A percentile compares a stretch with the other conserved stretches of the same genome.
Conservation (phyloP, 2,797 vertebrate species). For the Clarias pachynema region DNA sequence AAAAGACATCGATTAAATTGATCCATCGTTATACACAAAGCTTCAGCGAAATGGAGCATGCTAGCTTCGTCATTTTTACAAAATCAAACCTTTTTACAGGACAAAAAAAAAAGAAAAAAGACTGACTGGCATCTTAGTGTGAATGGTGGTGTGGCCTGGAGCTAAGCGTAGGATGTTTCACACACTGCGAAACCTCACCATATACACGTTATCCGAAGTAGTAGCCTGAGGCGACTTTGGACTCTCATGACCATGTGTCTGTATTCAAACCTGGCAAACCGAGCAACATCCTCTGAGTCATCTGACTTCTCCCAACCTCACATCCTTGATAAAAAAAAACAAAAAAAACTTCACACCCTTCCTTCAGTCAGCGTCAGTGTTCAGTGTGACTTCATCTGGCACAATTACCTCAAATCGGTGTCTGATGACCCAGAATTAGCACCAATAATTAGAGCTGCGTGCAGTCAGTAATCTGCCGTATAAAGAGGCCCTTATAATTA, state of each 20-base stretch:
- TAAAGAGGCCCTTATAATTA: conserved; percentile 60
- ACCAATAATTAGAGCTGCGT: conserved; percentile 59
- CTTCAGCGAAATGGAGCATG: neutral
- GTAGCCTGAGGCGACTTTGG: conserved; percentile 19
- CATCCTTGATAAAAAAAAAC: conserved; percentile 1
- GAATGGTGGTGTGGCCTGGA: neutral
- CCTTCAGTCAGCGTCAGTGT: conserved; percentile 19
- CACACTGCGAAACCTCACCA: neutral
- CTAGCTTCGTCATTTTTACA: neutral
- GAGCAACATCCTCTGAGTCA: conserved; percentile 37
- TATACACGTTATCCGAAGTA: neutral
- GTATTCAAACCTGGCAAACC: conserved; percentile 11
- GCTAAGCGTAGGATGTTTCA: conserved; percentile 7
- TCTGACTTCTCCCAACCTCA: conserved; percentile 35
- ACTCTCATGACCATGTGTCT: conserved; percentile 10
- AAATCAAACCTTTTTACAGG: neutral
- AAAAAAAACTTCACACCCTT: conserved; percentile 19
- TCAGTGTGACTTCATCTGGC: conserved; percentile 35
- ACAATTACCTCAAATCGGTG: conserved; percentile 57
- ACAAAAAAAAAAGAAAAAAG: neutral
- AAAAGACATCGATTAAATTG: neutral
- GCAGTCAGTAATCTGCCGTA: conserved; percentile 59
- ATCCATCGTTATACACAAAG: neutral
- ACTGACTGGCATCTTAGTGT: neutral
- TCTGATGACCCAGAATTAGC: conserved; percentile 64